These are phyloP conservation scores for Scarus forsteni DNA, from an alignment of 2,797 vertebrate genomes.

Conservation along the genomic window DNA sequence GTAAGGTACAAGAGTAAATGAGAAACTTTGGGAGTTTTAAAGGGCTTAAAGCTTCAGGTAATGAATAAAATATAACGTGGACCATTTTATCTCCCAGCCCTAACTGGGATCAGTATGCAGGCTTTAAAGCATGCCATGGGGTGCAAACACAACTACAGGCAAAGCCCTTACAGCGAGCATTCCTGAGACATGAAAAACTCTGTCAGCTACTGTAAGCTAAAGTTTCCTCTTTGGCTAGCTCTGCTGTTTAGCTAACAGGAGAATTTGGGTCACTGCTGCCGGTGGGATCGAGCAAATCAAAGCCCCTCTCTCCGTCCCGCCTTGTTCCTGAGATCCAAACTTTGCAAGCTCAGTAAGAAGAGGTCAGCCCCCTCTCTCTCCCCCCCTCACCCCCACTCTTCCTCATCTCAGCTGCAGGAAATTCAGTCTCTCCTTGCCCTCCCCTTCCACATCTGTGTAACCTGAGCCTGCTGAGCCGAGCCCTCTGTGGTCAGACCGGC, in stretches of 20 bases:
- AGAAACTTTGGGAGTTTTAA: too few species aligned
- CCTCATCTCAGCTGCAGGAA: slow-evolving; percentile 55
- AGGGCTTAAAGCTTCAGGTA: not conserved
- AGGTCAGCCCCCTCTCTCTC: slow-evolving; percentile 32
- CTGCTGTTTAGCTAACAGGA: slow-evolving; percentile 26
- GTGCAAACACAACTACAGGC: not conserved
- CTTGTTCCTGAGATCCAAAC: slow-evolving; percentile 57
- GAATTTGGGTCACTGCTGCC: slow-evolving; percentile 71
- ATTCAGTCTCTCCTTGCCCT: slow-evolving; percentile 38
- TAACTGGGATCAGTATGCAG: not conserved
- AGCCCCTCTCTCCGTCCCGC: slow-evolving; percentile 28
- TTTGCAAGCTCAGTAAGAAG: slow-evolving; percentile 49
- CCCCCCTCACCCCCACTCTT: not conserved
- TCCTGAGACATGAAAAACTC: not conserved
- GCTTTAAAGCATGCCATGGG: slow-evolving; percentile 1
- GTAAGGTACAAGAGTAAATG: too few species aligned
- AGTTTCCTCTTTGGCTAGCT: slow-evolving; percentile 46
- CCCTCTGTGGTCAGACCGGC: slow-evolving; percentile 51
- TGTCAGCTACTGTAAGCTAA: slow-evolving; percentile 33
- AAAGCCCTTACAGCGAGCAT: slow-evolving; percentile 1
- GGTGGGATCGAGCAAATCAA: slow-evolving; percentile 46
- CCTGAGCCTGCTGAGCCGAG: slow-evolving; percentile 51
- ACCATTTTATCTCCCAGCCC: not conserved
- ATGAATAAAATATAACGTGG: not conserved
- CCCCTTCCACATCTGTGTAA: slow-evolving; percentile 64